These are phyloP conservation scores for Cryptomyrus ogoouensis DNA, from an alignment of 2,113 vertebrate species.

Conservation along the genomic window DNA sequence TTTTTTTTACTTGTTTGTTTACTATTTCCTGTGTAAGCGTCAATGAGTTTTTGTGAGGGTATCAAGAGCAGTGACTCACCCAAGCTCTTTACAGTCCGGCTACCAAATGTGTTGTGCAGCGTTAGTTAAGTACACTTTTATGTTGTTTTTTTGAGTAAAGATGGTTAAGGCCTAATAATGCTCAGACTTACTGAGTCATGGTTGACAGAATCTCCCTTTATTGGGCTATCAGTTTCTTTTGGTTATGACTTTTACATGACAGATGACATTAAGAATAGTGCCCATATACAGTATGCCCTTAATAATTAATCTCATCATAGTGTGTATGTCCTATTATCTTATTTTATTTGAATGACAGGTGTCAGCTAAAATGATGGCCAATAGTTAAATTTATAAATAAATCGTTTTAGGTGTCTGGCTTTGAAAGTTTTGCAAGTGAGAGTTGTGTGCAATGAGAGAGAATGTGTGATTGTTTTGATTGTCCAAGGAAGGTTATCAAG, in stretches of 20 bases:
- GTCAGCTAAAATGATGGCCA: background rate
- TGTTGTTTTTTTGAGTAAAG: no score
- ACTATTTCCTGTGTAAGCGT: no score
- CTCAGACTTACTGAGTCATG: background rate
- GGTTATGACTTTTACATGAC: background rate
- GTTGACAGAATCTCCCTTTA: background rate
- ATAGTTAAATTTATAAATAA: background rate
- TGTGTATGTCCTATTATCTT: background rate
- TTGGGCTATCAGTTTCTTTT: background rate
- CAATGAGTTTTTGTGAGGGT: no score
- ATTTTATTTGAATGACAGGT: background rate
- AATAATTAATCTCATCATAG: background rate
- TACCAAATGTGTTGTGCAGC: no score
- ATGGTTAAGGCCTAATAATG: background rate
- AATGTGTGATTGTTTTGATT: background rate
- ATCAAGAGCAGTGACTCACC: no score
- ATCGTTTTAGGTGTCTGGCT: background rate
- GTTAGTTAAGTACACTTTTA: no score
- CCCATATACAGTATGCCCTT: background rate
- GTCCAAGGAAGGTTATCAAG: background rate
- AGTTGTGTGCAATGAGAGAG: no score
- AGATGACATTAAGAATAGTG: background rate
- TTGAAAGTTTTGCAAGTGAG: background rate
- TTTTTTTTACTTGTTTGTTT: no score
- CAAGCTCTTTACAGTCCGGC: no score